These are phyloP conservation scores for Toxotes jaculatrix DNA, from an alignment of 2,113 vertebrate genomes.

Conservation along the genomic window DNA sequence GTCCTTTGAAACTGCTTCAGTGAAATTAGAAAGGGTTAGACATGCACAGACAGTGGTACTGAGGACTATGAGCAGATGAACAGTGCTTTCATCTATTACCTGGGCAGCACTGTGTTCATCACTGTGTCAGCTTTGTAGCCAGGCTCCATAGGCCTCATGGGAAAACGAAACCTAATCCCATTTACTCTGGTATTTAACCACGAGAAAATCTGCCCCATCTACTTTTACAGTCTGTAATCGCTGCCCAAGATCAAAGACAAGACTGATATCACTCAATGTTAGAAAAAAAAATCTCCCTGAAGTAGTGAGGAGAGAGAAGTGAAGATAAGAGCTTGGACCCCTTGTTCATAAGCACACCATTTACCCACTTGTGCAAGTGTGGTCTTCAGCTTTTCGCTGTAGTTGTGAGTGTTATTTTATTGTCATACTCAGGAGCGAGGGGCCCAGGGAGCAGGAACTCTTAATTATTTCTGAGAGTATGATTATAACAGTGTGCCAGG, in stretches of 20 bases:
- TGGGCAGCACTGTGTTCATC: slow-evolving; percentile 17
- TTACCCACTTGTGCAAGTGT: not conserved
- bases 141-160: slow-evolving; percentile 43
- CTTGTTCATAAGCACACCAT: slow-evolving; percentile 1
- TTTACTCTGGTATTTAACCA: slow-evolving; percentile 75
- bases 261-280: slow-evolving; percentile 37
- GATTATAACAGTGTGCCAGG: not conserved
- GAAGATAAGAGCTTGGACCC: not conserved
- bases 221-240: slow-evolving; percentile 56
- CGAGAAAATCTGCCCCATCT: slow-evolving; percentile 43
- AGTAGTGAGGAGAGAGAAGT: not conserved
- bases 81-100: slow-evolving; percentile 20
- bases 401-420: not conserved
- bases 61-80: slow-evolving; percentile 13
- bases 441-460: not conserved
- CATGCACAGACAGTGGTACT: slow-evolving; percentile 1
- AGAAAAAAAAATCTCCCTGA: slow-evolving; percentile 1
- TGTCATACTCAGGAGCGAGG: not conserved
- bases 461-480: not conserved
- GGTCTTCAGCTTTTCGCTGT: not conserved
- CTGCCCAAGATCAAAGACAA: slow-evolving; percentile 70
- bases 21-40: slow-evolving; percentile 42
- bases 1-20: slow-evolving; percentile 45
- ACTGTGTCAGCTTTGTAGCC: slow-evolving; percentile 41
- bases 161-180: slow-evolving; percentile 68